phyloP scores from a whole-genome alignment of 2,113 vertebrate genomes.

The Periophthalmodon schlosseri region DNA sequence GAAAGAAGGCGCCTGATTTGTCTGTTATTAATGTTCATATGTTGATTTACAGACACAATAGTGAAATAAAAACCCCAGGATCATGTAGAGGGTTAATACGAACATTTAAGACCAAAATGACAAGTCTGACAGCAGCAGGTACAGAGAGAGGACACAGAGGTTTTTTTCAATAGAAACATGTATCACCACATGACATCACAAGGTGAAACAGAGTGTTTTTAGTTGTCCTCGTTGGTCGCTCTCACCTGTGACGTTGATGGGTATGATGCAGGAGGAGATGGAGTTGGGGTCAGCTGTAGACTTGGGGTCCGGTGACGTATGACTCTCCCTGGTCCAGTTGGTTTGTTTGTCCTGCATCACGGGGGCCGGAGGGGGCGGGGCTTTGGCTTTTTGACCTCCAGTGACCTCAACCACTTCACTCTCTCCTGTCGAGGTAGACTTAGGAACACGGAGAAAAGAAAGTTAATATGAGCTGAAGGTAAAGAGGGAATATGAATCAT shows the following conservation, averaged over 20 bases:
- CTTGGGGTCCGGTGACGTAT: slow-evolving; percentile 92
- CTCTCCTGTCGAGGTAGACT: slow-evolving; percentile 87
- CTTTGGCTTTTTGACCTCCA: slow-evolving; percentile 88
- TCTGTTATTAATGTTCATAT: too few relatives aligned
- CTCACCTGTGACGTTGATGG: slow-evolving; percentile 98
- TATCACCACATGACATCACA: too few relatives aligned
- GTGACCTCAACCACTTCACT: slow-evolving; percentile 82
- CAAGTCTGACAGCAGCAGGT: too few relatives aligned
- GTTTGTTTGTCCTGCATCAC: slow-evolving; percentile 94
- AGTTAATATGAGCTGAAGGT: slow-evolving; percentile 3
- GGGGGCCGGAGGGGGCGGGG: slow-evolving; percentile 85
- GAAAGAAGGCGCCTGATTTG: too few relatives aligned
- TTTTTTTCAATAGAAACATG: too few relatives aligned
- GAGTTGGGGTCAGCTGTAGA: slow-evolving; percentile 89
- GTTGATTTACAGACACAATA: too few relatives aligned
- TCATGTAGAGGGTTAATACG: too few relatives aligned
- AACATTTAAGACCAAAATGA: too few relatives aligned
- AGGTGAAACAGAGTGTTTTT: too few relatives aligned
- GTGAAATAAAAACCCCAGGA: too few relatives aligned
- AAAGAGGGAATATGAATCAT: background rate
- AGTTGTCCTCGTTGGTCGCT: background rate
- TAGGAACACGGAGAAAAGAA: slow-evolving; percentile 31
- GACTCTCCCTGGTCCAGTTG: slow-evolving; percentile 92
- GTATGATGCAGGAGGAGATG: slow-evolving; percentile 97
- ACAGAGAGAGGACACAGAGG: too few relatives aligned